A percentile compares a stretch with the other conserved stretches of the same genome.
phyloP scores from a whole-genome alignment of 2,888 invertebrate genomes.

The Diachrysia chrysitis region DNA sequence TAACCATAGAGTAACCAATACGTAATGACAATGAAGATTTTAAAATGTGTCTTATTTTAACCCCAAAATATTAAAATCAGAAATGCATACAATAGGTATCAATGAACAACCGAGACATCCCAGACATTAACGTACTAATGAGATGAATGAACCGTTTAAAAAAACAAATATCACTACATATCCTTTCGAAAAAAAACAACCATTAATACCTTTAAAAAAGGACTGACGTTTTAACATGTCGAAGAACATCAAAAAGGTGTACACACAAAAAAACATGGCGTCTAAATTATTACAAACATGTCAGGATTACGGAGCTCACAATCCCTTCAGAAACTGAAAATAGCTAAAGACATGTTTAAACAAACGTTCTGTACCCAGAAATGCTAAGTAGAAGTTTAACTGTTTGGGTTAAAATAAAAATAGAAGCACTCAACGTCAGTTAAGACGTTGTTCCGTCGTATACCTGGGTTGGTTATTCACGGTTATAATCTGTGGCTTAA shows the following conservation, averaged over 20 bases:
- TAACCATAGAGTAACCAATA: no score
- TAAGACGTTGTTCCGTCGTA: constrained; percentile 33
- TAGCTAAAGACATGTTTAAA: constrained; percentile 74
- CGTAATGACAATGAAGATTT: not conserved
- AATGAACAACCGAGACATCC: constrained; percentile 15
- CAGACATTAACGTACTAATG: constrained; percentile 34
- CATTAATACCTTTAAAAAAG: constrained; percentile 35
- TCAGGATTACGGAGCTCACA: constrained; percentile 57
- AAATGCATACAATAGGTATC: constrained; percentile 2
- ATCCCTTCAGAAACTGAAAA: constrained; percentile 77
- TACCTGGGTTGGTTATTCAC: constrained; percentile 42
- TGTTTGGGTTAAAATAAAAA: constrained; percentile 81
- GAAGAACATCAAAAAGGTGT: constrained; percentile 53
- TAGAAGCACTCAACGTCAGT: constrained; percentile 76
- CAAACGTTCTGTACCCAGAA: constrained; percentile 73
- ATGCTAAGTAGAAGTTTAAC: constrained; percentile 77
- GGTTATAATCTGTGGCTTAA: constrained; percentile 8
- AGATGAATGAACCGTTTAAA: constrained; percentile 36
- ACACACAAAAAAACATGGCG: constrained; percentile 44
- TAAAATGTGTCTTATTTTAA: not conserved
- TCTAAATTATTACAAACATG: constrained; percentile 59
- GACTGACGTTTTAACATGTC: constrained; percentile 47
- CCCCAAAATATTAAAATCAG: not conserved
- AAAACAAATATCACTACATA: constrained; percentile 24
- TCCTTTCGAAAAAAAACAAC: constrained; percentile 18